phyloP scores from a whole-genome alignment of 1,140 invertebrate genomes.

The Triops cancriformis region DNA sequence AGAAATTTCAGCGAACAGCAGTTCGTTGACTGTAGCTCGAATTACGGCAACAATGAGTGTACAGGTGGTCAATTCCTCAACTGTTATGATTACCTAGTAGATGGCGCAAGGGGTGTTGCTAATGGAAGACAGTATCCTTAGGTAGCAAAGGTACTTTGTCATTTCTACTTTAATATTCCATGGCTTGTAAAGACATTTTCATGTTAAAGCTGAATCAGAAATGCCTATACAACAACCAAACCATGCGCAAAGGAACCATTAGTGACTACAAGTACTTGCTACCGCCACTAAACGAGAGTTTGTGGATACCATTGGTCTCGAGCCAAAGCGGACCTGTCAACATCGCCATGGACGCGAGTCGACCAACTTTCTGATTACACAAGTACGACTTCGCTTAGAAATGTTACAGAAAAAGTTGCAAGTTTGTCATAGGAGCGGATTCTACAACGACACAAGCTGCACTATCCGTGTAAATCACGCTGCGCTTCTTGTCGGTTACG shows the following conservation, averaged over 20 bases:
- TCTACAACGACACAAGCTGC: conserved; percentile 34
- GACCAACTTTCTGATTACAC: not conserved
- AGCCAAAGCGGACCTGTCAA: not conserved
- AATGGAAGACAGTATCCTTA: conserved; percentile 5
- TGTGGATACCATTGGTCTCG: not conserved
- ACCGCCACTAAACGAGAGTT: not conserved
- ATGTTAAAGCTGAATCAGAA: no score
- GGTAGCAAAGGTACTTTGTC: conserved; percentile 30
- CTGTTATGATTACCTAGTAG: conserved; percentile 23
- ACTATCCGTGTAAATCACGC: conserved; percentile 40
- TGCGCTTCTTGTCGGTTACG: conserved; percentile 45
- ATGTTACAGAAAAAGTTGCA: no score
- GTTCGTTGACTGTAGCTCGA: conserved; percentile 49
- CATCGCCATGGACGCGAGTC: not conserved
- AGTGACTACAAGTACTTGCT: not conserved
- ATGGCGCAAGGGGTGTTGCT: not conserved
- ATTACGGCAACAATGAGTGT: conserved; percentile 54
- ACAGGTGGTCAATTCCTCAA: conserved; percentile 47
- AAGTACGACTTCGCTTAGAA: conserved; percentile 29
- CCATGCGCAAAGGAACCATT: not conserved
- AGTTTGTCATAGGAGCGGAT: conserved; percentile 30
- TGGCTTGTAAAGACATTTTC: not conserved
- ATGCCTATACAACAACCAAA: not conserved
- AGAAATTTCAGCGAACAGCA: conserved; percentile 49
- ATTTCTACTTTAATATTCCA: not conserved